Conservation (phyloP, 2,888 invertebrate species). For the Chelonus formosanus region DNA sequence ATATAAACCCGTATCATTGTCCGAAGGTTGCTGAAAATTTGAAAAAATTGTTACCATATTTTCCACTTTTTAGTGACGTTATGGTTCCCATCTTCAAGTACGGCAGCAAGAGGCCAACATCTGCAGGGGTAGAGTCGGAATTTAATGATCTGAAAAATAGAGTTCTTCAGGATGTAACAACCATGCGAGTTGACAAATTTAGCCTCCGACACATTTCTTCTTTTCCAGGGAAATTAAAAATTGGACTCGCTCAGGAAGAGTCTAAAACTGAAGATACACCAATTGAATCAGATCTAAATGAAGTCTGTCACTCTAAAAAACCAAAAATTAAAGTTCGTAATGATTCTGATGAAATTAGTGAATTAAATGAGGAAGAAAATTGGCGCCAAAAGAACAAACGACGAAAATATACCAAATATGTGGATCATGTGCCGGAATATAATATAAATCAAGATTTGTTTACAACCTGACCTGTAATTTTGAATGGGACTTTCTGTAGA, state of each 20-base stretch:
- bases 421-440: too few species aligned
- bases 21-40: constrained; percentile 25
- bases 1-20: constrained; percentile 28
- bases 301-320: too few species aligned
- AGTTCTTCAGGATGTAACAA: constrained; percentile 20
- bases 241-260: background rate
- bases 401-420: background rate
- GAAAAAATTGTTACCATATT: constrained; percentile 29
- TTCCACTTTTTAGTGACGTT: constrained; percentile 26
- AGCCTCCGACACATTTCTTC: constrained; percentile 21
- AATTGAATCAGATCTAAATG: background rate
- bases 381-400: constrained; percentile 28
- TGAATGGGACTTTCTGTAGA: too few species aligned
- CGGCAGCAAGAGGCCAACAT: constrained; percentile 25
- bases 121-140: constrained; percentile 34
- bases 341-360: constrained; percentile 1
- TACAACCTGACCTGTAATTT: too few species aligned
- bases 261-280: background rate
- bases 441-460: too few species aligned
- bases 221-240: constrained; percentile 21
- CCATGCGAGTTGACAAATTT: constrained; percentile 35
- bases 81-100: constrained; percentile 25
- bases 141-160: constrained; percentile 35
- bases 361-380: constrained; percentile 17
- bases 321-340: too few species aligned